Percentiles rank a stretch among this genome's conserved stretches.
phyloP scores from a whole-genome alignment of 1,140 invertebrate genomes.

The Bombus sylvicola region DNA sequence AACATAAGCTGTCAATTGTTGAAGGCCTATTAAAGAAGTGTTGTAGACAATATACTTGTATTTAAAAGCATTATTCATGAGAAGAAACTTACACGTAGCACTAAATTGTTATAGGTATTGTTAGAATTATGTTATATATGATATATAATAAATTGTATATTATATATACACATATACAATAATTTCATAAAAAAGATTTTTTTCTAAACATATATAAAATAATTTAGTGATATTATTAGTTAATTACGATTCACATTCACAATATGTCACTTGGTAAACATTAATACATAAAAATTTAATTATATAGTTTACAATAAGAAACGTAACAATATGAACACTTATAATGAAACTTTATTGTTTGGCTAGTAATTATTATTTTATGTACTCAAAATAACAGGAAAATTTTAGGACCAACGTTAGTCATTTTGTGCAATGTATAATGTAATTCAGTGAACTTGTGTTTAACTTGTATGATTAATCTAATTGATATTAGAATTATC shows the following conservation, averaged over 20 bases:
- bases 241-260: conserved; percentile 35
- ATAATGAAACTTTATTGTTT: conserved; percentile 18
- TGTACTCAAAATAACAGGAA: conserved; percentile 31
- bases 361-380: conserved; percentile 34
- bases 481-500: conserved; percentile 50
- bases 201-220: conserved; percentile 17
- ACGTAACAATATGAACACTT: background rate
- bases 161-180: conserved; percentile 5
- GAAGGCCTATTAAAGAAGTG: conserved; percentile 62
- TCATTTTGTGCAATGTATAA: conserved; percentile 53
- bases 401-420: conserved; percentile 55
- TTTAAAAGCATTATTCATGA: conserved; percentile 48
- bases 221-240: conserved; percentile 22
- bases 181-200: conserved; percentile 23
- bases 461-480: conserved; percentile 41
- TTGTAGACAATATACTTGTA: conserved; percentile 64
- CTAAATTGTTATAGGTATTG: conserved; percentile 49
- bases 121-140: conserved; percentile 43
- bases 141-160: conserved; percentile 33
- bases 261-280: background rate
- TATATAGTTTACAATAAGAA: conserved; percentile 1
- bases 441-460: conserved; percentile 53
- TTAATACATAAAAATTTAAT: conserved; percentile 7
- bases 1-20: conserved; percentile 61
- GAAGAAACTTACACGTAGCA: conserved; percentile 34